Base-by-base conservation (phyloP, 2,888 invertebrate species). In the Priocnemis perturbator region DNA sequence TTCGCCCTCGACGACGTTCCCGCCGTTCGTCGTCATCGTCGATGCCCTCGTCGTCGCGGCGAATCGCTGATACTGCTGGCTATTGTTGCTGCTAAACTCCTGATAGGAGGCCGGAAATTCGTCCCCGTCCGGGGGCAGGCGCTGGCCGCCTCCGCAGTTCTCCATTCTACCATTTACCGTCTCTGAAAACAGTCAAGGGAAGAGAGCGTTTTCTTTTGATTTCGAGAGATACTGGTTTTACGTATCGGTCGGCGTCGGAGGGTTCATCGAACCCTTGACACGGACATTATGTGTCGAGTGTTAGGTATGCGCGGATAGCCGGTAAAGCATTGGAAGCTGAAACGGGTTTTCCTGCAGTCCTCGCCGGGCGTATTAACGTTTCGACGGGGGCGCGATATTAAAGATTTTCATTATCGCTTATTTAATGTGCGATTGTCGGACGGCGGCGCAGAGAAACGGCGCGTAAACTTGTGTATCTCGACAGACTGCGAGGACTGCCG, bases 121-220 rank as follows among this genome's bases (percentile, higher is more conserved):
- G 89, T 95, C 94, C 82, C 95, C 95, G 89, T 95, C 95, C 53
- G 95, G 95, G 77, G 95, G 95, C 87, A 94, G 93, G 81, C 95
- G 91, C 60, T 94, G 93, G 85, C 93, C 93, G 79, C 92, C 91
- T 77, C 92, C 91, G 77, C 90, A 91, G 82, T 89, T 89, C 81
- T 91, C 91, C 91, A 91, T 91, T 76, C 86, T 90, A 86, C 88
- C 89, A 87, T 79, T 79, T 79, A 79, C 78, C 67, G 75, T 73
- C 45, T 75, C 78, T 79, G 62, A 61, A 79, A 77, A 15, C 26
- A 65, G 4, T 2, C 26, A 3, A 37, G 7, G 37, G 14, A 11
- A 37, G 3, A 37, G 37, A 37, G 37, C 37, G 37, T 37, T 37
- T 37, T 37, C 52, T 21, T 61, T 11, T 17, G 11, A 26, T 30